Evolutionary conservation across 2,888 invertebrate genomes (phyloP).

Genomic region (Drosophila picticornis): DNA sequence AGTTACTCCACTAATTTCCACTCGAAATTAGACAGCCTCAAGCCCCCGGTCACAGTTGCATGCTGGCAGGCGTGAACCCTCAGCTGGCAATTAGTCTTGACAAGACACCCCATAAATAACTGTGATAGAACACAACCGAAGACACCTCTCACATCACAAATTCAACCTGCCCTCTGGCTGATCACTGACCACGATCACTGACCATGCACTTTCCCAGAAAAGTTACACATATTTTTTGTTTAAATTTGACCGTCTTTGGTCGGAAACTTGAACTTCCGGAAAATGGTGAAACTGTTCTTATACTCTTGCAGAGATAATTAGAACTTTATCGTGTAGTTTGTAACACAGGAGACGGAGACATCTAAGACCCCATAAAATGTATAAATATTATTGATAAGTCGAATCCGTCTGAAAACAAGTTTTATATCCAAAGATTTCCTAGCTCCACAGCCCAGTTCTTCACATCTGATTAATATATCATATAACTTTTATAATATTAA

Average conservation of each 20-base stretch:
- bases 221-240: not conserved
- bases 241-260: not conserved
- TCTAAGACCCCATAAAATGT: not conserved
- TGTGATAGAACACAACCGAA: not conserved
- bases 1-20: not conserved
- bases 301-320: not conserved
- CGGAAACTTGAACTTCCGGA: not conserved
- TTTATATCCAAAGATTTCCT: not conserved
- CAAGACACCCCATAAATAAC: conserved; percentile 11
- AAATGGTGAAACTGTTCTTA: not conserved
- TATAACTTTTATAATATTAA: not conserved
- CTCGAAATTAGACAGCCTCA: not conserved
- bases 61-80: conserved; percentile 22
- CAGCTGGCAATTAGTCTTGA: not conserved
- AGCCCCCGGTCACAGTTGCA: conserved; percentile 12
- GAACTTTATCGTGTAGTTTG: not conserved
- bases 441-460: not conserved
- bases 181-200: conserved; percentile 4
- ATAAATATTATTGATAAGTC: not conserved
- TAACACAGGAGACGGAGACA: not conserved
- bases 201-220: not conserved
- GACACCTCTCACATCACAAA: not conserved
- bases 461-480: not conserved
- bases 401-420: not conserved
- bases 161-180: not conserved